Percentiles rank a stretch among this genome's conserved stretches.
Evolutionary conservation across 2,113 vertebrate genomes (phyloP).

Genomic region (Anthoscopus minutus): DNA sequence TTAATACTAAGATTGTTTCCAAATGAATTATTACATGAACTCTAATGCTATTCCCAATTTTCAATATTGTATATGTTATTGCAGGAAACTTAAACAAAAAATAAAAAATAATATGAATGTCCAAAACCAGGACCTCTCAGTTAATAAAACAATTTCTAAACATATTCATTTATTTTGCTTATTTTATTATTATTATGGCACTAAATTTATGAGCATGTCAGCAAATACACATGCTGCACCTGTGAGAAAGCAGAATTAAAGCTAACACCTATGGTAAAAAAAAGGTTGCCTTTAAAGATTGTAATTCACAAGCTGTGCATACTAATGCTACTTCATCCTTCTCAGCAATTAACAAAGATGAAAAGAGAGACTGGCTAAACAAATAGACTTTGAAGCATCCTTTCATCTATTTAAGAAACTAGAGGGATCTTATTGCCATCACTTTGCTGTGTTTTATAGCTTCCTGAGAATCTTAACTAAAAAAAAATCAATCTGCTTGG

Average conservation of each 20-base stretch:
- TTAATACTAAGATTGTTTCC: background rate
- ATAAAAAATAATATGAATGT: background rate
- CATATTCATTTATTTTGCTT: background rate
- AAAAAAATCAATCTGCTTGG: background rate
- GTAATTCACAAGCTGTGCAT: background rate
- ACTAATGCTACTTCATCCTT: conserved; percentile 18
- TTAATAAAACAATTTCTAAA: background rate
- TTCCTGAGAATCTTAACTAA: conserved; percentile 13
- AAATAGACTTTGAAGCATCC: conserved; percentile 55
- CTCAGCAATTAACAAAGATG: conserved; percentile 53
- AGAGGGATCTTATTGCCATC: conserved; percentile 5
- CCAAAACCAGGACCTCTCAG: background rate
- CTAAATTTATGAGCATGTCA: background rate
- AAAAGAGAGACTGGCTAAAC: conserved; percentile 53
- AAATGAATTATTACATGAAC: background rate
- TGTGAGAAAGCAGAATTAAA: background rate
- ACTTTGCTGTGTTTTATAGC: conserved; percentile 24
- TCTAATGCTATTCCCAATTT: background rate
- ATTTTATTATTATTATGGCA: background rate
- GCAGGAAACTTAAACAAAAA: background rate
- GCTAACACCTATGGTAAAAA: background rate
- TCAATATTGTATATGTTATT: background rate
- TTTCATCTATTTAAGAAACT: conserved; percentile 56
- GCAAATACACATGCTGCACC: background rate
- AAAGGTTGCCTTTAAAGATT: background rate